These are phyloP conservation scores for Betta splendens DNA, from an alignment of 2,797 vertebrate species.

Conservation along the genomic window DNA sequence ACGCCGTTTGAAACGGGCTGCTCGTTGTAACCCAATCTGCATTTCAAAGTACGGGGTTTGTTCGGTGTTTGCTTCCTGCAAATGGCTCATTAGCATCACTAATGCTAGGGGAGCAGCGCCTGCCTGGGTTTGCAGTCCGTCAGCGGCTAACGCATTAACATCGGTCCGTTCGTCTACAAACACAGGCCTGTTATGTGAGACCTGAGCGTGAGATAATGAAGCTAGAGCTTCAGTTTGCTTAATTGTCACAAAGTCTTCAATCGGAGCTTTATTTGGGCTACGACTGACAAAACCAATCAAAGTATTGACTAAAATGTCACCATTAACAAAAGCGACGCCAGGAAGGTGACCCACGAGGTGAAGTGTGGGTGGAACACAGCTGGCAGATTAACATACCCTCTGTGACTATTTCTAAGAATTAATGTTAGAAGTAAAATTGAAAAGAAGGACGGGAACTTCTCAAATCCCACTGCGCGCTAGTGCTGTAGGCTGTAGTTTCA, in stretches of 20 bases:
- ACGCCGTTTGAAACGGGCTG: conserved; percentile 20
- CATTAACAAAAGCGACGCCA: conserved; percentile 1
- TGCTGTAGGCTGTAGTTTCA: conserved; percentile 19
- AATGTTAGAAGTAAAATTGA: conserved; percentile 2
- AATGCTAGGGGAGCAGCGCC: conserved; percentile 11
- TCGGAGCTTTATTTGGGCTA: conserved; percentile 25
- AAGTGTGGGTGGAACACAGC: not conserved
- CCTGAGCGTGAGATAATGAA: conserved; percentile 38
- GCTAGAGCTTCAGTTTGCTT: conserved; percentile 16
- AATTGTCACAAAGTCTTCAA: conserved; percentile 23
- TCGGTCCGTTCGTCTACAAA: too few species aligned
- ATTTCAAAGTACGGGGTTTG: conserved; percentile 5
- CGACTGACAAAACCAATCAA: conserved; percentile 8
- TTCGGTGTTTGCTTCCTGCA: conserved; percentile 21
- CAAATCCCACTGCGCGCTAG: not conserved
- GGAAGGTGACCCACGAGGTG: not conserved
- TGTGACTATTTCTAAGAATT: not conserved
- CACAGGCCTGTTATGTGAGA: conserved; percentile 45
- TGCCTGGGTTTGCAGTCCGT: conserved; percentile 17
- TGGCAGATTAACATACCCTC: not conserved
- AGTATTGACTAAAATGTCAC: conserved; percentile 6
- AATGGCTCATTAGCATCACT: conserved; percentile 22
- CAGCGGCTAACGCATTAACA: too few species aligned
- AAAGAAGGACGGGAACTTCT: conserved; percentile 8
- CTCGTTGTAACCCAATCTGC: not conserved